Evolutionary conservation across 2,888 invertebrate species (phyloP).

Genomic region (Drosophila glabriapex): DNA sequence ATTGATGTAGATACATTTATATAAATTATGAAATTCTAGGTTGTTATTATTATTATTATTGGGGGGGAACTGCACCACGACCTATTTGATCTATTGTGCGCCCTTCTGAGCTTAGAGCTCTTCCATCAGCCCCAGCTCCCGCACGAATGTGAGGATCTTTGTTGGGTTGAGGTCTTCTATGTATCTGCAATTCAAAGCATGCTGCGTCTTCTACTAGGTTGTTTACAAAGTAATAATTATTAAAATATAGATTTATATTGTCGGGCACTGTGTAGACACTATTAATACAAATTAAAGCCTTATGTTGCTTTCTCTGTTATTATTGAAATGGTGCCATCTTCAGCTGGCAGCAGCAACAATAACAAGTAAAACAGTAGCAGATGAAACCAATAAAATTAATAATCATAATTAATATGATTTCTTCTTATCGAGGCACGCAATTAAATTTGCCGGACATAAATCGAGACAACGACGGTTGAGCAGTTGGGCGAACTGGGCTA

Average conservation of each 20-base stretch:
- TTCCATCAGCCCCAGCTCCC: too few species aligned
- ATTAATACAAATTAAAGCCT: not conserved
- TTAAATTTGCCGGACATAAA: constrained; percentile 68
- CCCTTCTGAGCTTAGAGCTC: too few species aligned
- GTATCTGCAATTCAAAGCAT: too few species aligned
- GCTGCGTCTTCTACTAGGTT: not conserved
- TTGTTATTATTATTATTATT: not conserved
- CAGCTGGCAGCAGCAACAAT: constrained; percentile 7
- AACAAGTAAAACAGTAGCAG: constrained; percentile 42
- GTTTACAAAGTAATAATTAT: not conserved
- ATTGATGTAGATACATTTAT: not conserved
- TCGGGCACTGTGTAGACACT: not conserved
- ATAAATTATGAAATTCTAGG: not conserved
- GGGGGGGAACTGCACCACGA: too few species aligned
- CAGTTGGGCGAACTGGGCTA: constrained; percentile 6
- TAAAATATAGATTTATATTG: not conserved
- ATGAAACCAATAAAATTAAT: constrained; percentile 73
- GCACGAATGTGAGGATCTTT: too few species aligned
- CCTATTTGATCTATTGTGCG: too few species aligned
- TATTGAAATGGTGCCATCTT: constrained; percentile 20
- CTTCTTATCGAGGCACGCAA: constrained; percentile 68
- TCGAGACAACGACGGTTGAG: constrained; percentile 29
- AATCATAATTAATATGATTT: constrained; percentile 79
- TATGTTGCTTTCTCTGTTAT: constrained; percentile 18
- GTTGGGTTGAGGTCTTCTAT: too few species aligned